phyloP scores from a whole-genome alignment of 2,797 vertebrate genomes.

The Microhierax caerulescens region DNA sequence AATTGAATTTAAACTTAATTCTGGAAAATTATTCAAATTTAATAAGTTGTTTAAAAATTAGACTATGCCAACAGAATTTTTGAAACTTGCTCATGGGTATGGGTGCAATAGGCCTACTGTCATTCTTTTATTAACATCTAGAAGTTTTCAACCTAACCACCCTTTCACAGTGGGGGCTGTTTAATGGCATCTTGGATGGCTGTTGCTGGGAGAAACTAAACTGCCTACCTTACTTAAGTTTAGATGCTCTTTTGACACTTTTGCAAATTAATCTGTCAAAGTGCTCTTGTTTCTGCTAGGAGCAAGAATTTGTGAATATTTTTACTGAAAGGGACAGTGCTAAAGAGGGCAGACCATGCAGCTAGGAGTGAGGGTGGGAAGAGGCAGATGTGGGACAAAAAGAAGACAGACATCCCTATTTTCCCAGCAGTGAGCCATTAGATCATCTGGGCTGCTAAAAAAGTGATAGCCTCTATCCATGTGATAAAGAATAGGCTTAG shows the following conservation, averaged over 20 bases:
- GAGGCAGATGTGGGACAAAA: neutral
- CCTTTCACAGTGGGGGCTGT: neutral
- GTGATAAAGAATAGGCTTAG: neutral
- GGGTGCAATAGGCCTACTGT: neutral
- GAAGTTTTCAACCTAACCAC: neutral
- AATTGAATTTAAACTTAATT: neutral
- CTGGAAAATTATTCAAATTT: neutral
- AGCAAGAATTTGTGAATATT: neutral
- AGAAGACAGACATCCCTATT: neutral
- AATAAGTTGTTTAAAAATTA: neutral
- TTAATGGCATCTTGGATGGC: neutral
- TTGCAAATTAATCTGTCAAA: neutral
- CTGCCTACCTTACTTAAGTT: neutral
- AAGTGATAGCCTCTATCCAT: neutral
- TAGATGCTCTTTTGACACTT: neutral
- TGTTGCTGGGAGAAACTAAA: neutral
- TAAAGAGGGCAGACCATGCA: neutral
- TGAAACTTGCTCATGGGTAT: neutral
- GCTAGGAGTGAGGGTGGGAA: neutral
- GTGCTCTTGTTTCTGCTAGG: neutral
- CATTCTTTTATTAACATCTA: neutral
- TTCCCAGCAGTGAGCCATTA: neutral
- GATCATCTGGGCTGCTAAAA: neutral
- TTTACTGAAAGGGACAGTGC: neutral
- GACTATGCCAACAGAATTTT: neutral